Evolutionary conservation across 2,888 invertebrate genomes (phyloP), one percentile per base, ranked within the genome.

Genomic region (Volucella bombylans): DNA sequence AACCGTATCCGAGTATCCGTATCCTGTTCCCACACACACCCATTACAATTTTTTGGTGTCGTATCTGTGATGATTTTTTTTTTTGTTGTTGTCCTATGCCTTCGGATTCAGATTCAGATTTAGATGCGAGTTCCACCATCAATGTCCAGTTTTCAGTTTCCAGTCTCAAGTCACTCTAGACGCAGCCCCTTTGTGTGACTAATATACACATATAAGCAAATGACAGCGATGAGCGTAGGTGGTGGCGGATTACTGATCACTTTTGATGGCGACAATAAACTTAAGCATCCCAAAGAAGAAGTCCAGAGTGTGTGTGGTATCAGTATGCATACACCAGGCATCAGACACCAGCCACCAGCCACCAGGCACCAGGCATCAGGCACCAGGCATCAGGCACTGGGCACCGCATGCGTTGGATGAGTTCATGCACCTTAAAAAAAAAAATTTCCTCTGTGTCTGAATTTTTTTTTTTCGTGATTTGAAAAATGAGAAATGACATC

Each of bases 141-240:
- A 68, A 18, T 71, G 49, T 64, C 74, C 71, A 71, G 41, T 68
- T 45, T 31, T 31, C 31, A 31, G 31, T 31, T 6, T 31, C 6
- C 31, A 31, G 31, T 31, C 31, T 31, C 31, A 31, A 23, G 23
- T 65, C 50, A 43, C 62, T 55, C 50, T 45, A 59, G 57, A 65
- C 71, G 15, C 39, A 54, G 61, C 68, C 68, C 69, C 54, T 74
- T 67, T 62, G 65, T 68, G 61, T 86, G 90, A 90, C 90, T 90
- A 90, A 90, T 90, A 90, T 90, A 90, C 90, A 90, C 90, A 89
- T 90, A 90, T 89, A 90, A 90, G 89, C 89, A 90, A 90, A 90
- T 90, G 90, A 90, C 90, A 90, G 90, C 88, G 90, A 89, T 89
- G 89, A 90, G 90, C 89, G 90, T 87, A 89, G 89, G 89, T 88